phyloP scores from a whole-genome alignment of 2,113 vertebrate species.

The Tringa solitaria region DNA sequence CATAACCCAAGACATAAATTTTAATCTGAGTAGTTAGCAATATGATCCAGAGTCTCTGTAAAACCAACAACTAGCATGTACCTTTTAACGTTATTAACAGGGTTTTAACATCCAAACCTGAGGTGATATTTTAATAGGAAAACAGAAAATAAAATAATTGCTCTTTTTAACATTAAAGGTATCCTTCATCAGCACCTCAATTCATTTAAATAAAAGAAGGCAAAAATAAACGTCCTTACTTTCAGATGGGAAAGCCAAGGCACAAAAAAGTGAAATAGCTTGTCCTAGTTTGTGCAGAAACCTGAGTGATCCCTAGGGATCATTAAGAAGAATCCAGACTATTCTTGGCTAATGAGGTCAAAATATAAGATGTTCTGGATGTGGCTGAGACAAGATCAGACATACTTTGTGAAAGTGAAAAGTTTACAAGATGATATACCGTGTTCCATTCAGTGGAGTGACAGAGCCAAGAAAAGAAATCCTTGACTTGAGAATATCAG shows the following conservation, averaged over 20 bases:
- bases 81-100: background rate
- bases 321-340: background rate
- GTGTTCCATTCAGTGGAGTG: background rate
- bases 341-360: conserved; percentile 26
- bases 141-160: background rate
- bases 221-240: background rate
- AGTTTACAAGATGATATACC: background rate
- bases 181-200: background rate
- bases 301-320: background rate
- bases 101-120: background rate
- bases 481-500: background rate
- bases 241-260: background rate
- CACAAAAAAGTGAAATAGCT: background rate
- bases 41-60: background rate
- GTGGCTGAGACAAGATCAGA: background rate
- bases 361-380: background rate
- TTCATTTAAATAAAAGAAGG: background rate
- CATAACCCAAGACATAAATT: background rate
- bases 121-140: background rate
- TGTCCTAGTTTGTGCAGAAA: conserved; percentile 24
- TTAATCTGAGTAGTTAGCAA: background rate
- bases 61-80: background rate
- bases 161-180: background rate
- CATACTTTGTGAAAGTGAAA: background rate
- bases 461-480: background rate